Evolutionary conservation across 2,888 invertebrate genomes (phyloP).

Genomic region (Schrankia costaestrigalis): DNA sequence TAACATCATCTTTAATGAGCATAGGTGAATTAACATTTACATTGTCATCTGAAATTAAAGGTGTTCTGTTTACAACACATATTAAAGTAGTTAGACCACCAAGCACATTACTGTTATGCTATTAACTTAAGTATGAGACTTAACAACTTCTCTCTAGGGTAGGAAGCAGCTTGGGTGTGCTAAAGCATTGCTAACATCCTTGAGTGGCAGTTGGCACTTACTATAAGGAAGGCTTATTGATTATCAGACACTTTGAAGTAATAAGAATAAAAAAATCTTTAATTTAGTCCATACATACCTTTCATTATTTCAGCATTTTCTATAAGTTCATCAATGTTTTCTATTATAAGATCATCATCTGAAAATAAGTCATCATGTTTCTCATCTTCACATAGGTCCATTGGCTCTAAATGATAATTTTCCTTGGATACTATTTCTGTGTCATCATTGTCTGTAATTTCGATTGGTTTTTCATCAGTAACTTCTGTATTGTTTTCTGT

Average conservation of each 20-base stretch:
- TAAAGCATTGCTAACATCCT: too few species aligned
- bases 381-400: constrained; percentile 30
- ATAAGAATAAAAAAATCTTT: neutral
- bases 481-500: constrained; percentile 18
- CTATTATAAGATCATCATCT: constrained; percentile 60
- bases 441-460: neutral
- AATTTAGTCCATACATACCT: constrained; percentile 32
- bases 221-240: too few species aligned
- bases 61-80: too few species aligned
- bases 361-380: constrained; percentile 40
- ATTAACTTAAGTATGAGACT: too few species aligned
- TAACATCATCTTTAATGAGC: constrained; percentile 30
- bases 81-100: too few species aligned
- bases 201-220: too few species aligned
- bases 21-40: constrained; percentile 37
- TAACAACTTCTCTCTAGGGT: too few species aligned
- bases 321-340: constrained; percentile 61
- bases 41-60: constrained; percentile 32
- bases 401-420: constrained; percentile 10
- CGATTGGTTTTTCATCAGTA: neutral
- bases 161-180: too few species aligned
- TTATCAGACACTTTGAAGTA: too few species aligned
- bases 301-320: constrained; percentile 57
- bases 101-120: too few species aligned
- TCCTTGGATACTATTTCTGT: constrained; percentile 1